Base-by-base conservation (phyloP, 1,140 invertebrate genomes). In the Parasteatoda tepidariorum region DNA sequence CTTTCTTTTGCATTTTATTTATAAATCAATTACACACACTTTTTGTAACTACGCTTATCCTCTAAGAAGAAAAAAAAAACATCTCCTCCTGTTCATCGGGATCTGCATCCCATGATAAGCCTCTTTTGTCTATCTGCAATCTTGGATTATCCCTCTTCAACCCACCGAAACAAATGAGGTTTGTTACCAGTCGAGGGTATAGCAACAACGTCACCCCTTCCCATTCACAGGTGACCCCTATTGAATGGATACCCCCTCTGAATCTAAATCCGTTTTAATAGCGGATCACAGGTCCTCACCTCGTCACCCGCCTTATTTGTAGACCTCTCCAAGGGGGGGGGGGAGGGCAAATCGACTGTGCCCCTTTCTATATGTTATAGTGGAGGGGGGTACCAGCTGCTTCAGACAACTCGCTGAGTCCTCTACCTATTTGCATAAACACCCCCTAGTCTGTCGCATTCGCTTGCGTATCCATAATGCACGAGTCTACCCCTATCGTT, bases 341-440 rank as follows among this genome's bases (percentile, higher is more conserved):
- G 31, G 30, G 73, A 34, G 61, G 74, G 59, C 24, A 64, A 76
- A 76, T 61, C 74, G 57, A 62, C 59, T 33, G 26, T 61, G 38
- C 61, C 55, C 55, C n/a, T 74, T 54, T 74, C 48, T 55, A 48
- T 57, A 26, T 22, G 68, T n/a, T n/a, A n/a, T n/a, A n/a, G n/a
- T n/a, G n/a, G 30, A 64, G 22, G 13, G n/a, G 34, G 71, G 34
- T 15, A 33, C 9, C 74, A 76, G 74, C 74, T 76, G 74, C 34
- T 26, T 54, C 30, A 31, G 74, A 76, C 74, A 76, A 64, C 74
- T 76, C 74, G n/a, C 61, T 64, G 61, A 48, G 34, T 61, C 57
- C 71, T 74, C 71, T 38, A 31, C 61, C 74, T 76, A 76, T 76
- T 76, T 76, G 74, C 74, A 76, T 76, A 76, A 76, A 76, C 74